Evolutionary conservation across 2,888 invertebrate genomes (phyloP).

Genomic region (Brenthis hecate): DNA sequence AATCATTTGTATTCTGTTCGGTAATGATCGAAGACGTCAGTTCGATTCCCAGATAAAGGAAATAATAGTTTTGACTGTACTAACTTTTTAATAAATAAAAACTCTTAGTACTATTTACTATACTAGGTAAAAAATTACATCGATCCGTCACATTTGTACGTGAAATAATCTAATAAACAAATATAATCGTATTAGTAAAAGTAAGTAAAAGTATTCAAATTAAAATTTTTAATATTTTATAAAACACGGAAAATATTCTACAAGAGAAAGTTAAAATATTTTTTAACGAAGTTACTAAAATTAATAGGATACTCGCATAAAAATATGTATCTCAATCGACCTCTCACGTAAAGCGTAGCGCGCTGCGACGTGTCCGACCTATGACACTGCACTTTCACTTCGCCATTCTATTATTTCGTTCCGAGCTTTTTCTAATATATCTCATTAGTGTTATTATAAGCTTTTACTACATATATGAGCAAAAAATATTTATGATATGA

Average conservation of each 20-base stretch:
- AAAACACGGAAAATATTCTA: no score
- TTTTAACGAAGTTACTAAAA: neutral
- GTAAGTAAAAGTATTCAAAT: no score
- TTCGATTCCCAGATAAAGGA: no score
- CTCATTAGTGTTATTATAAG: constrained; percentile 8
- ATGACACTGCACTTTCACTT: constrained; percentile 39
- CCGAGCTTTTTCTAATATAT: constrained; percentile 14
- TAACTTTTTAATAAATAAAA: neutral
- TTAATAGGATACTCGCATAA: constrained; percentile 1
- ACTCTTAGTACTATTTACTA: neutral
- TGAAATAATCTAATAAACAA: no score
- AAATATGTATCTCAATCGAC: constrained; percentile 6
- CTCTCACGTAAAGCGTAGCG: constrained; percentile 12
- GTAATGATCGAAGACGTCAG: no score
- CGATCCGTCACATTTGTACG: no score
- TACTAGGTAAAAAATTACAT: neutral
- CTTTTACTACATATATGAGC: neutral
- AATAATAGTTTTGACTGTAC: neutral
- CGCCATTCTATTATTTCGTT: constrained; percentile 1
- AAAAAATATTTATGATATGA: neutral
- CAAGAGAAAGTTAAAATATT: no score
- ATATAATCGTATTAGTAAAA: no score
- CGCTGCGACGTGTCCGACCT: constrained; percentile 26
- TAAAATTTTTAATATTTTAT: no score
- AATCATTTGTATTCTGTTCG: no score